Conservation (phyloP, 1,140 invertebrate species). For the Calycopis cecrops region DNA sequence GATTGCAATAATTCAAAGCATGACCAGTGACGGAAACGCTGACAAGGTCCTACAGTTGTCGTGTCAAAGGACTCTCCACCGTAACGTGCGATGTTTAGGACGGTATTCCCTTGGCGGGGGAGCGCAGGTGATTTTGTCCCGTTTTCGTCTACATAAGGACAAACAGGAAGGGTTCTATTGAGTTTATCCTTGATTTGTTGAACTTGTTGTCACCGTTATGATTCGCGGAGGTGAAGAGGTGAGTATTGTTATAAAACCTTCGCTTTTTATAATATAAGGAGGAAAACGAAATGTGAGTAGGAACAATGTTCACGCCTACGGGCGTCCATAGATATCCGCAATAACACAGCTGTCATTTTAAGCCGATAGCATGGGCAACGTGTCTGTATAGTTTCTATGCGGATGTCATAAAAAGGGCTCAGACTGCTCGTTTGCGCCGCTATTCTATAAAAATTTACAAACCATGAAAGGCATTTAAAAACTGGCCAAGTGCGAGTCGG, state of each 20-base stretch:
- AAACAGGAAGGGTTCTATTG: constrained; percentile 62
- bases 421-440: too few species aligned
- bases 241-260: neutral
- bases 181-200: constrained; percentile 49
- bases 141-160: constrained; percentile 47
- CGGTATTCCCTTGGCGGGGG: constrained; percentile 17
- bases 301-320: too few species aligned
- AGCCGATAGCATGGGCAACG: too few species aligned
- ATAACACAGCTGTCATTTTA: too few species aligned
- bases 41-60: constrained; percentile 37
- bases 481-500: too few species aligned
- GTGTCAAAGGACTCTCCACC: constrained; percentile 20
- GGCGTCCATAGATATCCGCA: too few species aligned
- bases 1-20: constrained; percentile 59
- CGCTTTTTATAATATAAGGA: too few species aligned
- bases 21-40: constrained; percentile 44
- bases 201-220: constrained; percentile 34
- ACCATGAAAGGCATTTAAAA: too few species aligned
- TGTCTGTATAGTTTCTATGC: too few species aligned
- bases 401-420: too few species aligned
- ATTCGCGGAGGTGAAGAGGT: constrained; percentile 30
- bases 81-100: constrained; percentile 25
- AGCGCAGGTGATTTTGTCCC: constrained; percentile 33
- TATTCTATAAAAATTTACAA: too few species aligned
- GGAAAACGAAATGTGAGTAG: too few species aligned